A percentile compares a stretch with the other conserved stretches of the same genome.
Conservation (phyloP, 2,888 invertebrate species). For the Sylvicola cinctus region DNA sequence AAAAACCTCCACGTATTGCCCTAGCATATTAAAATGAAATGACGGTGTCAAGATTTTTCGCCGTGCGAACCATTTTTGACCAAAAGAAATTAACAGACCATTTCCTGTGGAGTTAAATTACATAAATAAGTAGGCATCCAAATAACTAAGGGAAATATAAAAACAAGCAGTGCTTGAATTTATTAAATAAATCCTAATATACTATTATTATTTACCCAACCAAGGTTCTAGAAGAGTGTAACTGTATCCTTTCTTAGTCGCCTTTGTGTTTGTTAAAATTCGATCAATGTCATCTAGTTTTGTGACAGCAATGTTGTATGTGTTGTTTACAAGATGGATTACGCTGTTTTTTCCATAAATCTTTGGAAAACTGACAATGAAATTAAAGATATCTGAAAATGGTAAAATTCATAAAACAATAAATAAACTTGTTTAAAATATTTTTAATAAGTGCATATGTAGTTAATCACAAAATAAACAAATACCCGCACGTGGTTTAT, state of each 20-base stretch:
- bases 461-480: no score
- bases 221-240: conserved; percentile 15
- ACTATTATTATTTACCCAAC: conserved; percentile 8
- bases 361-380: background rate
- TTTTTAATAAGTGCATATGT: no score
- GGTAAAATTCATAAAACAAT: background rate
- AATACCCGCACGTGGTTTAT: no score
- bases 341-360: background rate
- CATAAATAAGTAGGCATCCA: no score
- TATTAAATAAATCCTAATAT: background rate
- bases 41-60: conserved; percentile 49
- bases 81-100: conserved; percentile 27
- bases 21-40: conserved; percentile 52
- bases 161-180: background rate
- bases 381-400: background rate
- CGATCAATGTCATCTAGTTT: background rate
- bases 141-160: conserved; percentile 9
- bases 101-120: no score
- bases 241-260: conserved; percentile 8
- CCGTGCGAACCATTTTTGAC: conserved; percentile 36
- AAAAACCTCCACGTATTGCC: conserved; percentile 43
- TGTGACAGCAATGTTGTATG: background rate
- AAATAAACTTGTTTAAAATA: no score
- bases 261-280: background rate
- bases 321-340: background rate